Conservation (phyloP, 2,797 vertebrate genomes). For the Kryptolebias ocellatus region DNA sequence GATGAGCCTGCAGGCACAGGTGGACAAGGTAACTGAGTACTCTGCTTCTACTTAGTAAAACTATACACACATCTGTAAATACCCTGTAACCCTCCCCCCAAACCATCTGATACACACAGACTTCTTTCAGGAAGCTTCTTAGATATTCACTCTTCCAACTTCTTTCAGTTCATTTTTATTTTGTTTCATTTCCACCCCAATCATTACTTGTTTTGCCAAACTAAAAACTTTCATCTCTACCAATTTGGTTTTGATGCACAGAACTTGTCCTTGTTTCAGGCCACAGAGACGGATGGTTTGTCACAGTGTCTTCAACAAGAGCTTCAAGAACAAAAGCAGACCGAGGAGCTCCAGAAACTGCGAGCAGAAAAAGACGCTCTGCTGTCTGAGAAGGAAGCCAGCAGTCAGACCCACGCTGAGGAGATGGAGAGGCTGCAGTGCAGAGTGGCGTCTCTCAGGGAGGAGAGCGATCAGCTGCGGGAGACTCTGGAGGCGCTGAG, state of each 20-base stretch:
- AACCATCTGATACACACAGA: no score
- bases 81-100: no score
- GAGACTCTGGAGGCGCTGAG: conserved; percentile 62
- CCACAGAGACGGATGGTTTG: background rate
- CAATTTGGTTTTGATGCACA: no score
- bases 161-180: no score
- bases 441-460: conserved; percentile 65
- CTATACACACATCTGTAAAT: no score
- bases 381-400: background rate
- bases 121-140: no score
- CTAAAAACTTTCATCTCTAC: no score
- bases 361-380: background rate
- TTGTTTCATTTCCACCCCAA: no score
- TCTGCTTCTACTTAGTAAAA: background rate
- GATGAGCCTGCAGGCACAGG: conserved; percentile 69
- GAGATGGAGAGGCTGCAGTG: conserved; percentile 49
- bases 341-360: no score
- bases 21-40: conserved; percentile 74
- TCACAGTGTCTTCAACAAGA: conserved; percentile 38
- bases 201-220: no score
- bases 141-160: no score
- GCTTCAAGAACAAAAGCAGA: conserved; percentile 40
- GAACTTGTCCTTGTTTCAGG: conserved; percentile 15
- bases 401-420: background rate
- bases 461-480: conserved; percentile 80